Conservation (phyloP, 2,888 invertebrate genomes). For the Orthonychiurus folsomi region DNA sequence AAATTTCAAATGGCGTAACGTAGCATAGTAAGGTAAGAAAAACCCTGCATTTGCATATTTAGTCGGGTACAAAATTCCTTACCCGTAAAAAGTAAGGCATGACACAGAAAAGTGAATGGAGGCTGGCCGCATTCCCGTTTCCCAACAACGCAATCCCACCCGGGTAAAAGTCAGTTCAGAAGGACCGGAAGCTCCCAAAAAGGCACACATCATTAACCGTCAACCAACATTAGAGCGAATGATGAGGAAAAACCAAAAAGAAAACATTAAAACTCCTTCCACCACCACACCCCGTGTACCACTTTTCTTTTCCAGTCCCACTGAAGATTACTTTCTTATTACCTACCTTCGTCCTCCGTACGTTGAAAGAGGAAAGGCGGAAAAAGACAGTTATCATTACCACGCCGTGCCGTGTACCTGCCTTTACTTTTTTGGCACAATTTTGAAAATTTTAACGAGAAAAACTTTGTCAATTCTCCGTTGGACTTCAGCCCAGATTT, state of each 20-base stretch:
- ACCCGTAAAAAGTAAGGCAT: background rate
- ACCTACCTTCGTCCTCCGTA: background rate
- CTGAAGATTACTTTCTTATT: background rate
- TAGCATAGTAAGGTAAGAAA: too few species aligned
- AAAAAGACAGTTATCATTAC: background rate
- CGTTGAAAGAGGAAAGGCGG: background rate
- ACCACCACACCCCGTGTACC: background rate
- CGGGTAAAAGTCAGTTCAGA: slow-evolving; percentile 1
- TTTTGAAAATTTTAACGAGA: slow-evolving; percentile 7
- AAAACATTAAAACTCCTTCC: too few species aligned
- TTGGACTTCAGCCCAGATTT: background rate
- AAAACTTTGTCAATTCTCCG: background rate
- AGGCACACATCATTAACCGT: slow-evolving; percentile 10
- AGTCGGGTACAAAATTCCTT: too few species aligned
- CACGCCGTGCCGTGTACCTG: background rate
- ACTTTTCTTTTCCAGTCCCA: background rate
- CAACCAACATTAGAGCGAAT: slow-evolving; percentile 1
- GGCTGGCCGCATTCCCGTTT: too few species aligned
- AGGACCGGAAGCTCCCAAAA: slow-evolving; percentile 5
- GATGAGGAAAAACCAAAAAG: slow-evolving; percentile 1
- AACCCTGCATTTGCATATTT: too few species aligned
- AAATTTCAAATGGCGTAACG: too few species aligned
- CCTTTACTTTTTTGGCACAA: slow-evolving; percentile 3
- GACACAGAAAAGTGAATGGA: background rate
- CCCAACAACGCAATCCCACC: too few species aligned